Percentiles rank a stretch among this genome's conserved stretches.
These are phyloP conservation scores for Danionella cerebrum DNA, from an alignment of 2,113 vertebrate species.

Conservation along the genomic window DNA sequence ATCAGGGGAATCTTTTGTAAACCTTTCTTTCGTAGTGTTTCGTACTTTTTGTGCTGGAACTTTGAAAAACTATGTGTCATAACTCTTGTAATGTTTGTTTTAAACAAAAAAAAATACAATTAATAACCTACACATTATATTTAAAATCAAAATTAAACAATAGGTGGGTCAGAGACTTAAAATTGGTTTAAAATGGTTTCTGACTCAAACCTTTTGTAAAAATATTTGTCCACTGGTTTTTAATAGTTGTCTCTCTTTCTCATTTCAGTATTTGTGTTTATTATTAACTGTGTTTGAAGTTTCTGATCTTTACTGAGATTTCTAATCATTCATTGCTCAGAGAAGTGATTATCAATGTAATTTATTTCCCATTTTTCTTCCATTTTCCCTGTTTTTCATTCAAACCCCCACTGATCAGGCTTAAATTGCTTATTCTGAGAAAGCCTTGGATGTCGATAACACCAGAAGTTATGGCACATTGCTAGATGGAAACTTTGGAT, in stretches of 20 bases:
- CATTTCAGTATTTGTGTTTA: background rate
- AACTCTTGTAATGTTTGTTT: too few relatives aligned
- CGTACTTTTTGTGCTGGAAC: too few relatives aligned
- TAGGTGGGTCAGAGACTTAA: too few relatives aligned
- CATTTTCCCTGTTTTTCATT: background rate
- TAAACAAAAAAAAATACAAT: too few relatives aligned
- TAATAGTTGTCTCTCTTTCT: background rate
- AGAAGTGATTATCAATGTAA: background rate
- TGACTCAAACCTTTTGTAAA: too few relatives aligned
- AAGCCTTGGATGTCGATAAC: background rate
- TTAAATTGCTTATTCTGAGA: background rate
- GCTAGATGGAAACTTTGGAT: constrained; percentile 4
- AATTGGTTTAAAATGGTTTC: too few relatives aligned
- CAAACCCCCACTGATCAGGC: background rate
- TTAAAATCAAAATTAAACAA: too few relatives aligned
- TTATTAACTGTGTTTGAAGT: background rate
- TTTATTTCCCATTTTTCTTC: background rate
- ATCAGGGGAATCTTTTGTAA: too few relatives aligned
- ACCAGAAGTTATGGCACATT: background rate
- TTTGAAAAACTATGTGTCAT: too few relatives aligned
- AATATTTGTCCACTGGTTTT: too few relatives aligned
- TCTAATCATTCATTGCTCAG: constrained; percentile 3
- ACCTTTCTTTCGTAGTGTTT: too few relatives aligned
- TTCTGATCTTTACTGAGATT: background rate
- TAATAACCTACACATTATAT: too few relatives aligned